phyloP scores from a whole-genome alignment of 2,888 invertebrate species.

The Fissipunctia ypsillon region DNA sequence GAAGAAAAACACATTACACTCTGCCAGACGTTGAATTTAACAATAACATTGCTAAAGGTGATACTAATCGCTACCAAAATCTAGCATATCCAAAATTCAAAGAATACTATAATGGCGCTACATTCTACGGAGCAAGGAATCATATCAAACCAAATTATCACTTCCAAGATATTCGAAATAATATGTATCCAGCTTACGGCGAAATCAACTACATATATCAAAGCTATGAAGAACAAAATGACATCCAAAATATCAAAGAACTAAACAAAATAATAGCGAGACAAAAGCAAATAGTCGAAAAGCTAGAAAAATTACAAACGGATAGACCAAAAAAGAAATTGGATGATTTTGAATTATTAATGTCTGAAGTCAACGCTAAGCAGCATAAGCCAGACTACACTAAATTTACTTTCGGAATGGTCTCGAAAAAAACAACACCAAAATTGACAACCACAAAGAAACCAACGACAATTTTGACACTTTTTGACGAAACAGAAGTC shows the following conservation, averaged over 20 bases:
- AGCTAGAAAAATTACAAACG: slow-evolving; percentile 54
- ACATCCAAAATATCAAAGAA: not conserved
- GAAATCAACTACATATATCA: slow-evolving; percentile 13
- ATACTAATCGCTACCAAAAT: slow-evolving; percentile 3
- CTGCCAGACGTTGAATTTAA: slow-evolving; percentile 46
- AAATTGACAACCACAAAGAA: slow-evolving; percentile 27
- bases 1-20: slow-evolving; percentile 64
- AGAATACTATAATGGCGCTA: not conserved
- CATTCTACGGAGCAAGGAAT: not conserved
- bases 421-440: not conserved
- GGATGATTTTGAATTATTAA: slow-evolving; percentile 59
- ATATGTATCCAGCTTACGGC: not conserved
- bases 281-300: slow-evolving; percentile 65
- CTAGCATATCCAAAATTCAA: not conserved
- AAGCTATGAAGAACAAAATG: not conserved
- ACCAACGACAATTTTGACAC: slow-evolving; percentile 65
- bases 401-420: slow-evolving; percentile 26
- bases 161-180: not conserved
- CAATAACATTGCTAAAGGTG: not conserved
- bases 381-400: slow-evolving; percentile 16
- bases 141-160: not conserved
- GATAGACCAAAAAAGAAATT: not conserved
- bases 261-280: slow-evolving; percentile 43
- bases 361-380: slow-evolving; percentile 1
- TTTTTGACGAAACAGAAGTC: slow-evolving; percentile 77